These are phyloP conservation scores for Scrobipalpa atriplicella DNA, from an alignment of 2,888 invertebrate species.

Conservation along the genomic window DNA sequence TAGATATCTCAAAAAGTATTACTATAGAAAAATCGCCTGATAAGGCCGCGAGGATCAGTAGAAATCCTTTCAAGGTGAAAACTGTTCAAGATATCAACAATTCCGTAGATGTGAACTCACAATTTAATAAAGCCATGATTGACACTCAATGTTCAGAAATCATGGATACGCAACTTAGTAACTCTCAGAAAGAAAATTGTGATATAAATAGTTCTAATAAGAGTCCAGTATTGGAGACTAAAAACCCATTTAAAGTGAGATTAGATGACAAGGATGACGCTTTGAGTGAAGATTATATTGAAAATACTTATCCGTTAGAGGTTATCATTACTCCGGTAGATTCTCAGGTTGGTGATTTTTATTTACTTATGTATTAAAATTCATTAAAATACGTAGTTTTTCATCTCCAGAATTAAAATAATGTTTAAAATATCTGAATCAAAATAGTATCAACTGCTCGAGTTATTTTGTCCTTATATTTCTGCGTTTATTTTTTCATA, in stretches of 20 bases:
- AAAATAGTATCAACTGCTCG: no score
- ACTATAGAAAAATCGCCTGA: conserved; percentile 55
- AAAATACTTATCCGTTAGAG: conserved; percentile 68
- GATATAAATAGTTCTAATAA: conserved; percentile 52
- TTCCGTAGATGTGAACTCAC: conserved; percentile 25
- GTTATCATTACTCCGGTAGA: conserved; percentile 61
- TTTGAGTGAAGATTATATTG: conserved; percentile 63
- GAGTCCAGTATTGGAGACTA: conserved; percentile 61
- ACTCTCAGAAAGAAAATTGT: conserved; percentile 68
- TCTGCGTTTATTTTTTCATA: no score
- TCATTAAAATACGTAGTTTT: no score
- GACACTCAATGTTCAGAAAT: conserved; percentile 45
- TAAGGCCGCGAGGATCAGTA: conserved; percentile 46
- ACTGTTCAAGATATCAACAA: conserved; percentile 33
- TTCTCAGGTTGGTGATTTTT: conserved; percentile 57
- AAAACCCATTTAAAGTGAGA: conserved; percentile 48
- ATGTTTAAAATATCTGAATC: no score
- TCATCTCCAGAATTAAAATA: no score
- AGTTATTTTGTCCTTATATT: no score
- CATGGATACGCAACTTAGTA: conserved; percentile 42
- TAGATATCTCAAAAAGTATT: conserved; percentile 42
- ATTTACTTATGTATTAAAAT: neutral
- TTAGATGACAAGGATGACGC: conserved; percentile 41
- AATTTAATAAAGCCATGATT: conserved; percentile 34
- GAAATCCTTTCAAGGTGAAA: conserved; percentile 50